Evolutionary conservation across 2,888 invertebrate species (phyloP), one percentile per base, ranked within the genome.

Genomic region (Molanna angustata): DNA sequence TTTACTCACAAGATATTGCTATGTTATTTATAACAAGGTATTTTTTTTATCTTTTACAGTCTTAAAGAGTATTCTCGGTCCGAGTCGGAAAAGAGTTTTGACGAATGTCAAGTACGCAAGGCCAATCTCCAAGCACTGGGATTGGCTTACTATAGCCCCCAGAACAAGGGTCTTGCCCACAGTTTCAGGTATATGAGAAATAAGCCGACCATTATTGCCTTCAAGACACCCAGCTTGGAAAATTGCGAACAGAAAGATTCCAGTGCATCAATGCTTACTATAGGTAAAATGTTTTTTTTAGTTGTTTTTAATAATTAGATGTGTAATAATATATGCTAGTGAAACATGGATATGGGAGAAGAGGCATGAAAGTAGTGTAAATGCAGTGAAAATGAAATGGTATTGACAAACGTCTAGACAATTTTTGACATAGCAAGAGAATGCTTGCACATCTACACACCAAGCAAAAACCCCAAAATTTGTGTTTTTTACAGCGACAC

Each of bases 161-260:
- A 88, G 66, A 87, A 89, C 66, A 85, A 84, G 62, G 86, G 88
- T 1, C 71, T 91, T 56, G 90, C 90, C 0, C 89, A 90, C 65
- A 89, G 90, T 66, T 92, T 92, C 71, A 80, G 91, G n/a, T 93
- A 92, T 66, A 90, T 93, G 90, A 72, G 93, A 39, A 86, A 85
- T 61, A 93, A 93, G 63, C 94, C 94, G 0, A 89, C 90, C 0
- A 90, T 93, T 59, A 90, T 93, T 43, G 89, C 90, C 0, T 90
- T 91, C 66, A 88, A 90, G 69, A 88, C 91, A 1, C 92, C 92
- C 1, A 87, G 86, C 68, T 69, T 86, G 49, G 89, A 90, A 60
- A 82, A 83, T 62, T 82, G 80, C 62, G 85, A 88, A 56, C 67
- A 78, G 14, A 68, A 79, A 13, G 69, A 76, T 27, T 78, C 79